Conservation (phyloP, 1,140 invertebrate species). For the Notospermus geniculatus region DNA sequence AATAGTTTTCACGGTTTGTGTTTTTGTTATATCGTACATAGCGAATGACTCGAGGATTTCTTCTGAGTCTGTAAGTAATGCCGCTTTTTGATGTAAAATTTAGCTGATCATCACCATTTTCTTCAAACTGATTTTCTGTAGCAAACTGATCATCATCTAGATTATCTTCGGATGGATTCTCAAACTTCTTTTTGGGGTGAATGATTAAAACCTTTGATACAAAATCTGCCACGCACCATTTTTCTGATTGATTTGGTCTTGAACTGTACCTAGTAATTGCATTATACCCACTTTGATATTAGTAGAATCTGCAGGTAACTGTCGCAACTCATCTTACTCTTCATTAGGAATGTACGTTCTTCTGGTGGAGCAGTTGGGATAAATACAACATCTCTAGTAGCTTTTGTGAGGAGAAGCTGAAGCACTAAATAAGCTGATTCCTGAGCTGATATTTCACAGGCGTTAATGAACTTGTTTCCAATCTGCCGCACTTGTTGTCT, state of each 20-base stretch:
- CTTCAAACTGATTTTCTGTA: not conserved
- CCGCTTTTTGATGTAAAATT: too few relatives aligned
- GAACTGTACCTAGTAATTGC: not conserved
- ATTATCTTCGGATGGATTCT: too few relatives aligned
- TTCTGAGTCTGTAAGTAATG: too few relatives aligned
- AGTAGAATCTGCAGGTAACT: not conserved
- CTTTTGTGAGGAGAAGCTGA: not conserved
- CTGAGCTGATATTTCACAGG: constrained; percentile 2
- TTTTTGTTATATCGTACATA: too few relatives aligned
- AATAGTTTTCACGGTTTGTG: too few relatives aligned
- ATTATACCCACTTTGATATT: not conserved
- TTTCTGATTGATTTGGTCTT: constrained; percentile 1
- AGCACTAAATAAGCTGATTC: constrained; percentile 1
- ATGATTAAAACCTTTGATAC: not conserved
- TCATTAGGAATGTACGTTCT: constrained; percentile 4
- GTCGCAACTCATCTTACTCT: not conserved
- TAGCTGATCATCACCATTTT: not conserved
- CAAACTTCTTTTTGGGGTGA: not conserved
- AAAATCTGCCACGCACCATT: constrained; percentile 4
- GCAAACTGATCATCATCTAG: too few relatives aligned
- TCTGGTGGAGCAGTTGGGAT: constrained; percentile 1
- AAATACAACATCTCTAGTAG: not conserved
- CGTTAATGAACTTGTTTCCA: constrained; percentile 3
- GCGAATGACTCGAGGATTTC: too few relatives aligned
- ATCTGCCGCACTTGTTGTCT: constrained; percentile 6